These are phyloP conservation scores for Mus spretus DNA, from an alignment of 2,797 vertebrate genomes.

Conservation along the genomic window DNA sequence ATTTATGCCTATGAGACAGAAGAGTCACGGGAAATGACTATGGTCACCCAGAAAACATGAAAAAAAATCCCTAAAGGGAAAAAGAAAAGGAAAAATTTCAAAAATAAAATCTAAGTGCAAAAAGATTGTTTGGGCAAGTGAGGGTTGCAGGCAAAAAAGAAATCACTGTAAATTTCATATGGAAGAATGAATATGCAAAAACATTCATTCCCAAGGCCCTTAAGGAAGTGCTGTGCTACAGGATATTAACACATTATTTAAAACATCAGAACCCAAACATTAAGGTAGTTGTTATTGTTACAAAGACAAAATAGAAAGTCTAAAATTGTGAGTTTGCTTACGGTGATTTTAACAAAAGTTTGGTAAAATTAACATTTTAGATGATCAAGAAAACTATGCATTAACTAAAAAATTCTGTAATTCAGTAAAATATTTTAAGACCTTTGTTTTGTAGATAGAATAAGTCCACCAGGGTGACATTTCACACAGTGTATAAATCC, in stretches of 20 bases:
- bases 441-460: not conserved
- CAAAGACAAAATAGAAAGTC: not conserved
- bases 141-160: not conserved
- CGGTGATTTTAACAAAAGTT: not conserved
- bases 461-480: not conserved
- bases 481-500: not conserved
- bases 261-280: not conserved
- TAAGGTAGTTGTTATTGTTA: not conserved
- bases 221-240: not conserved
- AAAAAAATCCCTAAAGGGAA: constrained; percentile 8
- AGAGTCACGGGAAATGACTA: constrained; percentile 31
- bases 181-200: not conserved
- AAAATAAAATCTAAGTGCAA: not conserved
- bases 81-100: not conserved
- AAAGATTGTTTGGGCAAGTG: not conserved
- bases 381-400: not conserved
- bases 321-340: not conserved
- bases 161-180: not conserved
- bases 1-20: not conserved
- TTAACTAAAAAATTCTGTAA: not conserved
- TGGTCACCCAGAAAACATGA: constrained; percentile 11
- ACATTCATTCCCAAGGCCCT: not conserved
- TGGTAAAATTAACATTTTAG: not conserved
- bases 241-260: constrained; percentile 38
- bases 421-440: not conserved